Evolutionary conservation across 2,797 vertebrate genomes (phyloP), one percentile per base, ranked within the genome.

Genomic region (Trachurus trachurus): DNA sequence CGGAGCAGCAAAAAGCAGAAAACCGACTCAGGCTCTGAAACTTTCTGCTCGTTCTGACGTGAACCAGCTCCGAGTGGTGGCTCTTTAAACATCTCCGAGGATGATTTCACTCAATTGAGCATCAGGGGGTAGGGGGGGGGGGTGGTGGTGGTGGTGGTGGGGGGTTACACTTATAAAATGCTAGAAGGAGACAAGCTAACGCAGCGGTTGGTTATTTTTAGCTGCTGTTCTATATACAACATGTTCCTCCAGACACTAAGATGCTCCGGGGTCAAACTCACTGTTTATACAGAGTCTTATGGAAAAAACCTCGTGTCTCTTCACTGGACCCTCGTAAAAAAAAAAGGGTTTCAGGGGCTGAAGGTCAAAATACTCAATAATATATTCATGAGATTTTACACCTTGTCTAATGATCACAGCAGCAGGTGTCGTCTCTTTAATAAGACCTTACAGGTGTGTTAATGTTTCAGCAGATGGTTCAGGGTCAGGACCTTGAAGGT

Each of bases 141-240:
- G 5, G 31, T 34, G 31, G 31, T 34, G 31, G 31, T 34, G 31
- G 5, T 1, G 31, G 31, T 70, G 71, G 61, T 63, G 71, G 72
- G 54, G 50, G 54, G 62, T 72, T 63, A 66, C 44, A 59, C 78
- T 82, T 82, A 83, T 80, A 80, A 84, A 85, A 85, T 60, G 76
- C 67, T 63, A 63, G 69, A 83, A 54, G 70, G 82, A 85, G 62
- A 78, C 71, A 42, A 66, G 69, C 67, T 54, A 53, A 74, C 71
- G 71, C 47, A 0, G 65, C 85, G 65, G 86, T 82, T 94, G 26
- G 26, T 26, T 26, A 93, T 94, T 94, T 94, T 91, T 94, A 93
- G 87, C 74, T 1, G 0, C 69, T 75, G 75, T 91, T 92, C 69
- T 75, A 88, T 92, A 90, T 87, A 92, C 89, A 93, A 87, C 85